A percentile compares a stretch with the other conserved stretches of the same genome.
These are phyloP conservation scores for Sebastes minor DNA, from an alignment of 2,797 vertebrate genomes.

Conservation along the genomic window DNA sequence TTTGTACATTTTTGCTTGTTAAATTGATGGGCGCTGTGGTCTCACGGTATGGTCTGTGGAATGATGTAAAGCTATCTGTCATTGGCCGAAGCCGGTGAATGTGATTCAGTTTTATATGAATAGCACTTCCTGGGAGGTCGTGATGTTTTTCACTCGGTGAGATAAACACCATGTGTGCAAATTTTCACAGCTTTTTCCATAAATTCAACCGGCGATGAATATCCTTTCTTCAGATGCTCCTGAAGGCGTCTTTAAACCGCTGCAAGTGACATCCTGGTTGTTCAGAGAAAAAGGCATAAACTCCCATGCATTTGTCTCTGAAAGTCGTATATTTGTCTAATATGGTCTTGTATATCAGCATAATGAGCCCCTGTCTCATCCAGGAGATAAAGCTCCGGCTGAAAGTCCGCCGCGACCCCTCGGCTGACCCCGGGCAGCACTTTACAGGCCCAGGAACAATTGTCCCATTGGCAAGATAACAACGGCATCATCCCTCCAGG, in stretches of 20 bases:
- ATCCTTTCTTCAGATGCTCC: neutral
- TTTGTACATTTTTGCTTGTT: constrained; percentile 75
- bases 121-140: constrained; percentile 77
- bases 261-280: neutral
- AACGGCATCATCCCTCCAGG: constrained; percentile 74
- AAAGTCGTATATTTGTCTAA: constrained; percentile 44
- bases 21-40: constrained; percentile 73
- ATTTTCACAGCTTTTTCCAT: constrained; percentile 63
- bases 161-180: constrained; percentile 72
- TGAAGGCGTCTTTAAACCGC: neutral
- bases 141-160: constrained; percentile 60
- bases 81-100: constrained; percentile 66
- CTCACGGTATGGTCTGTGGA: constrained; percentile 74
- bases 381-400: constrained; percentile 51
- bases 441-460: constrained; percentile 78
- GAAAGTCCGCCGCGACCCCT: constrained; percentile 72
- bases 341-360: constrained; percentile 50
- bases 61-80: constrained; percentile 80
- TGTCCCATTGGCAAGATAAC: constrained; percentile 72
- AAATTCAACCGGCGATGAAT: constrained; percentile 34
- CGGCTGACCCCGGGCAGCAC: constrained; percentile 71
- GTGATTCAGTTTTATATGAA: constrained; percentile 77
- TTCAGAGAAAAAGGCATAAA: constrained; percentile 2
- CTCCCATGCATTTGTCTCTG: constrained; percentile 4
- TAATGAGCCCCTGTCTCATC: constrained; percentile 63